Conservation (phyloP, 2,113 vertebrate genomes). For the Ptyas mucosa region DNA sequence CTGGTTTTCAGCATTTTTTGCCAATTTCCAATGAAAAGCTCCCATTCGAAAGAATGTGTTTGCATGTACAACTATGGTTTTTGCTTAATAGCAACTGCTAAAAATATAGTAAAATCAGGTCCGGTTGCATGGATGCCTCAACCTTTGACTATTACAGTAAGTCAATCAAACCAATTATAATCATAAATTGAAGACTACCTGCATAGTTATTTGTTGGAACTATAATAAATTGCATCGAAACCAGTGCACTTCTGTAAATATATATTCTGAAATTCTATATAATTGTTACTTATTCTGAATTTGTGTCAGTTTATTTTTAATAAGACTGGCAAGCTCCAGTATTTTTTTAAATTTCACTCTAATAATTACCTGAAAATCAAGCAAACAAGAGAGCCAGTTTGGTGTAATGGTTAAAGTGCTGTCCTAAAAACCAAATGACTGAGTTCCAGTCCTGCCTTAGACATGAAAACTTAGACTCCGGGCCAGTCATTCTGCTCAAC, state of each 20-base stretch:
- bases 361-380: background rate
- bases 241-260: background rate
- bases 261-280: background rate
- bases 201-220: background rate
- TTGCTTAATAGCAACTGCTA: background rate
- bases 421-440: background rate
- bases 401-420: background rate
- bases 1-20: background rate
- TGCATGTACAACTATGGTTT: background rate
- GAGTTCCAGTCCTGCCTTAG: background rate
- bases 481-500: background rate
- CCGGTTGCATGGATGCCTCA: background rate
- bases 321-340: background rate
- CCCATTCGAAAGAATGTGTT: background rate
- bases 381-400: background rate
- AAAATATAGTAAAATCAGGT: background rate
- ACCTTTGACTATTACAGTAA: too few relatives aligned
- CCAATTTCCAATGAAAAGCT: background rate
- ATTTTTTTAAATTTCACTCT: background rate
- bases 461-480: background rate
- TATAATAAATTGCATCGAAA: background rate
- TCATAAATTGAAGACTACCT: background rate
- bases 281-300: background rate
- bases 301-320: background rate
- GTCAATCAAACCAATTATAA: background rate